Conservation (phyloP, 2,797 vertebrate species). For the Crenichthys baileyi region DNA sequence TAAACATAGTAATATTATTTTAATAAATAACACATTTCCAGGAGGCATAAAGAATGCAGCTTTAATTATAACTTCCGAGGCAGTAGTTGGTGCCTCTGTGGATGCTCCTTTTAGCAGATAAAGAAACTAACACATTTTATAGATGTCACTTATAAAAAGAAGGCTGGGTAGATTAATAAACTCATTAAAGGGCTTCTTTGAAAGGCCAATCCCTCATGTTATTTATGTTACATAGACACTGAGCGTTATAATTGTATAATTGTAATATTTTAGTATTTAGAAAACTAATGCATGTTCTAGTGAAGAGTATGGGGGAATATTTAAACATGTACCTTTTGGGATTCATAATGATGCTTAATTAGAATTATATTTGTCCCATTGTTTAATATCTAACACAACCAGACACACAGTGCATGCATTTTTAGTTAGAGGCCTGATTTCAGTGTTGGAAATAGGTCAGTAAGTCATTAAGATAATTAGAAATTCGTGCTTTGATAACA, state of each 20-base stretch:
- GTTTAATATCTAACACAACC: not conserved
- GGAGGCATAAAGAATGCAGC: not conserved
- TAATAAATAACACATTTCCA: not conserved
- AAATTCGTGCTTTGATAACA: slow-evolving; percentile 11
- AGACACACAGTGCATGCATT: not conserved
- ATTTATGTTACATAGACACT: not conserved
- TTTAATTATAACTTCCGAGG: not conserved
- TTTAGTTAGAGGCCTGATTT: not conserved
- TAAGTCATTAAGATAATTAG: slow-evolving; percentile 22
- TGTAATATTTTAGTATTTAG: not conserved
- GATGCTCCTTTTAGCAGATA: not conserved
- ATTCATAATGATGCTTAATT: not conserved
- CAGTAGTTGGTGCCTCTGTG: not conserved
- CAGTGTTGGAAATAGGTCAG: slow-evolving; percentile 12
- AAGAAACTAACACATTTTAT: not conserved
- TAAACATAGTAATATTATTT: not conserved
- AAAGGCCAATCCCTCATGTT: not conserved
- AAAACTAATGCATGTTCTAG: not conserved
- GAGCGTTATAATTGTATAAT: not conserved
- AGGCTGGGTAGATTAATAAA: not conserved
- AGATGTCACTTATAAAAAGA: not conserved
- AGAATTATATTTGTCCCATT: not conserved
- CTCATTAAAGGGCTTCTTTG: not conserved
- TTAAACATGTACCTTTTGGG: not conserved
- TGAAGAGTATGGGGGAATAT: not conserved